phyloP scores from a whole-genome alignment of 2,113 vertebrate genomes.

The Lamprotornis superbus region DNA sequence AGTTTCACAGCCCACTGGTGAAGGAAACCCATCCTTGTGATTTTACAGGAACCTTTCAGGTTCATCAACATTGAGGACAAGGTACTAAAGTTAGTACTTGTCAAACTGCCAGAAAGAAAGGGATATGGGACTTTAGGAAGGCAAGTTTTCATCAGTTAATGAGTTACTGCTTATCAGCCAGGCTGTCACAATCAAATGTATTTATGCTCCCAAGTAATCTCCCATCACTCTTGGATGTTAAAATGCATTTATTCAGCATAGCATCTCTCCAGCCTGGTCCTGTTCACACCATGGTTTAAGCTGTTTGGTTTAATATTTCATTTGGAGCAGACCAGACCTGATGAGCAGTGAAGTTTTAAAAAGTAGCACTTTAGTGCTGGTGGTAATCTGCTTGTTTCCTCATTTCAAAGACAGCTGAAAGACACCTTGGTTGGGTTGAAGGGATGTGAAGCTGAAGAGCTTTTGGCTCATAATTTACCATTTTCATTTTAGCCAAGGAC shows the following conservation, averaged over 20 bases:
- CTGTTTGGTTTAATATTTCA: background rate
- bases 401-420: background rate
- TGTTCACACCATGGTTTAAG: background rate
- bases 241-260: background rate
- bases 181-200: background rate
- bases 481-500: slow-evolving; percentile 26
- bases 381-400: background rate
- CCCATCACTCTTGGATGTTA: background rate
- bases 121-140: background rate
- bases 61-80: background rate
- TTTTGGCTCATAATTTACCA: slow-evolving; percentile 26
- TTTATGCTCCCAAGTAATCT: background rate
- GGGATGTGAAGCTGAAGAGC: background rate
- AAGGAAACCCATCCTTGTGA: background rate
- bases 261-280: background rate
- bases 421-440: background rate
- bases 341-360: background rate
- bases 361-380: background rate
- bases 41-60: background rate
- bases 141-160: background rate
- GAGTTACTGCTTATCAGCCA: background rate
- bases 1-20: background rate
- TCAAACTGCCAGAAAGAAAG: background rate
- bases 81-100: background rate
- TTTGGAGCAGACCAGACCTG: background rate